Percentiles rank a stretch among this genome's conserved stretches.
Conservation (phyloP, 2,113 vertebrate species). For the Platycercus adscitus region DNA sequence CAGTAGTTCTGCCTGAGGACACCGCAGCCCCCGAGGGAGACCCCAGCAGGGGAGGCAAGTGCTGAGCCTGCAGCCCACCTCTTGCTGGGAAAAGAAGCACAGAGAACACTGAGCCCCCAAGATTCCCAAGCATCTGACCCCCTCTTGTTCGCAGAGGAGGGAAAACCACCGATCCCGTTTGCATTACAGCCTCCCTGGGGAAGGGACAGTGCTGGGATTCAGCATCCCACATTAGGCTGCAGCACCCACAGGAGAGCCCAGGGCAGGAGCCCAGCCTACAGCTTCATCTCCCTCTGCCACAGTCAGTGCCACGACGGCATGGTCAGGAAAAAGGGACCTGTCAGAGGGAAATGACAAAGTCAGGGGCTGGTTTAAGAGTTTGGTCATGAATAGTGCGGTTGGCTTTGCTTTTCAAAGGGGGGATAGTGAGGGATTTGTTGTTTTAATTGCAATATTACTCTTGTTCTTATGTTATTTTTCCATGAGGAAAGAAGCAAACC, state of each 20-base stretch:
- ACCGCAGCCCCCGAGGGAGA: not conserved
- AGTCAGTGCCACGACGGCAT: fast-evolving
- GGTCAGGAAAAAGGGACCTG: not conserved
- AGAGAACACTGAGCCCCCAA: fast-evolving
- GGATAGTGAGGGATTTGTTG: not conserved
- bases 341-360: not conserved
- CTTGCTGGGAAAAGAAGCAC: not conserved
- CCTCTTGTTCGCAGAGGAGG: not conserved
- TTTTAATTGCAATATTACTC: not conserved
- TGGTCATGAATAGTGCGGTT: no score
- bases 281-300: not conserved
- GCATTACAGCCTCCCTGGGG: not conserved
- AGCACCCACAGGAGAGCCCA: not conserved
- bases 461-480: not conserved
- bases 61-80: not conserved
- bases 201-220: not conserved
- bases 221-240: fast-evolving
- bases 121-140: not conserved
- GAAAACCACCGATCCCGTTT: not conserved
- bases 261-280: not conserved
- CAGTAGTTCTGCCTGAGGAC: not conserved
- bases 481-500: not conserved
- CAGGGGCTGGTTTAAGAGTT: not conserved
- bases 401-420: not conserved
- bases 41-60: not conserved